These are phyloP conservation scores for Grantiella picta DNA, from an alignment of 2,113 vertebrate species.

Conservation along the genomic window DNA sequence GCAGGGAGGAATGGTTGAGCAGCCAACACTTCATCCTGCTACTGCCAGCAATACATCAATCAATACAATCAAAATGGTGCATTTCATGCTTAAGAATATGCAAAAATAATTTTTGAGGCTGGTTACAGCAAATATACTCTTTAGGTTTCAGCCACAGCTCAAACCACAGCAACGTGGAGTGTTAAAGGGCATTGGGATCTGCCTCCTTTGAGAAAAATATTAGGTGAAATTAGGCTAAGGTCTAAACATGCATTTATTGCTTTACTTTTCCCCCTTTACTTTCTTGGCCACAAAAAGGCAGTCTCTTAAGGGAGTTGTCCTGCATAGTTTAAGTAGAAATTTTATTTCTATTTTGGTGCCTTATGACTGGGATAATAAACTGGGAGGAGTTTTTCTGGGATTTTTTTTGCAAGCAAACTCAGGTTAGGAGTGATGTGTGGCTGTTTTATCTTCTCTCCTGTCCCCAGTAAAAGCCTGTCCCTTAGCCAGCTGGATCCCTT, in stretches of 20 bases:
- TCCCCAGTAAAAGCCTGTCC: background rate
- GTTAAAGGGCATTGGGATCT: background rate
- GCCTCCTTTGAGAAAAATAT: background rate
- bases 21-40: background rate
- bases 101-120: background rate
- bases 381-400: background rate
- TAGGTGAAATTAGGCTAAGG: background rate
- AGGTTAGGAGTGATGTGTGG: background rate
- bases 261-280: background rate
- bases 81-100: background rate
- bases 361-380: background rate
- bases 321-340: background rate
- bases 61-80: background rate
- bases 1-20: background rate
- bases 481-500: background rate
- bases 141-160: background rate
- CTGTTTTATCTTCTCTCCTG: background rate
- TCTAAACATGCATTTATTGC: background rate
- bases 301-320: background rate
- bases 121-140: background rate
- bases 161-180: background rate
- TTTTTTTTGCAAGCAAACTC: background rate
- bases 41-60: background rate
- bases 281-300: background rate
- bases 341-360: background rate